Conservation (phyloP, 2,797 vertebrate genomes). For the Poecilia gillii region DNA sequence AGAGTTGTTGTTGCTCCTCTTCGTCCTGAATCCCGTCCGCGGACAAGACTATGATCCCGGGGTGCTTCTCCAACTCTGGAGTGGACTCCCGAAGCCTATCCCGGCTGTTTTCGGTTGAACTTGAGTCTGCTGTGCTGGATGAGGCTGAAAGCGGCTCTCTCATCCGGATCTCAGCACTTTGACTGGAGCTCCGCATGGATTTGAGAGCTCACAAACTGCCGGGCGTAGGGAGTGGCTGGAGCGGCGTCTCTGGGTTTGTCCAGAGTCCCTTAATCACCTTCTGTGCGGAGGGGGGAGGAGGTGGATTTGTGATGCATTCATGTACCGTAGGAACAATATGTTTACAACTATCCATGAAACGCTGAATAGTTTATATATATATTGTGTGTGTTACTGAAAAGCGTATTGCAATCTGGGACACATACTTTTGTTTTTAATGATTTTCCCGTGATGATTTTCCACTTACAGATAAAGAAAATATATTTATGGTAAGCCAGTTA, state of each 20-base stretch:
- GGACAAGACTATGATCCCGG: slow-evolving; percentile 63
- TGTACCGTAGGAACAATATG: slow-evolving; percentile 4
- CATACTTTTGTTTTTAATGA: background rate
- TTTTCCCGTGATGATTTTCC: background rate
- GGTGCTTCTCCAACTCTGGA: slow-evolving; percentile 45
- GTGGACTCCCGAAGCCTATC: slow-evolving; percentile 55
- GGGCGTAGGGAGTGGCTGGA: slow-evolving; percentile 78
- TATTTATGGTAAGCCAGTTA: background rate
- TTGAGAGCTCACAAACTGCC: slow-evolving; percentile 51
- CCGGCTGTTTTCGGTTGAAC: slow-evolving; percentile 33
- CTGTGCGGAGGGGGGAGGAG: slow-evolving; percentile 23
- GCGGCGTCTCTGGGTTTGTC: slow-evolving; percentile 63
- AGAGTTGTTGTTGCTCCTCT: slow-evolving; percentile 53
- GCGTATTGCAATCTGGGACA: background rate
- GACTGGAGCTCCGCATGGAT: slow-evolving; percentile 65
- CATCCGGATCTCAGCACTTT: slow-evolving; percentile 63
- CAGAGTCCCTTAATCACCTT: slow-evolving; percentile 74
- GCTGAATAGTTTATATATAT: background rate
- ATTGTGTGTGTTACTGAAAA: background rate
- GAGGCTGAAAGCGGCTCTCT: slow-evolving; percentile 63
- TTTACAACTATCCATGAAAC: background rate
- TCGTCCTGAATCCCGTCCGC: slow-evolving; percentile 66
- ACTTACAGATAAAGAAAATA: background rate
- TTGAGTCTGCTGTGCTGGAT: slow-evolving; percentile 48
- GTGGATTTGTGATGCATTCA: slow-evolving; percentile 56